Evolutionary conservation across 2,113 vertebrate genomes (phyloP), one percentile per base, ranked within the genome.

Genomic region (Rhea americana): DNA sequence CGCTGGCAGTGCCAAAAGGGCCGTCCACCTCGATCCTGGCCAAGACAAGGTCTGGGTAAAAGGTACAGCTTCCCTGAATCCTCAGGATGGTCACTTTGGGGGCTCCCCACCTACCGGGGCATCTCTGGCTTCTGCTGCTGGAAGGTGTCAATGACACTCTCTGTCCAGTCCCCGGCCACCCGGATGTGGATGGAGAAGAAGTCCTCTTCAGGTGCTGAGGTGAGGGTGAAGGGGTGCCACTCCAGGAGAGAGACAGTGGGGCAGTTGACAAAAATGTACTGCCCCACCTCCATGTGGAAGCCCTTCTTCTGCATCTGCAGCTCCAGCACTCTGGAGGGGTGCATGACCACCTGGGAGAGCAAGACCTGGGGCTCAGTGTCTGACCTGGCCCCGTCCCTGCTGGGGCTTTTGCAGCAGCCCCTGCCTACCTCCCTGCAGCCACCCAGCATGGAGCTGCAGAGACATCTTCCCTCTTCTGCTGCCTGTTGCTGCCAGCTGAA

Each of bases 161-260:
- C 97, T 0, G 99, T 99, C 99, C 99, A 99, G 97, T 99, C 98
- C 0, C 99, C 99, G 0, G 96, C 98, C 0, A 86, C 98, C 76
- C 98, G 97, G 94, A 99, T 96, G 94, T 99, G 99, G 91, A 99
- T 85, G 73, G 98, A 98, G 94, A 99, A 98, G 96, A 97, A 99
- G 41, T 99, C 98, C 95, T 99, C 98, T 95, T 99, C 99, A 0
- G 99, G 99, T 0, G 98, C 98, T 0, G 99, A 99, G 83, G 99
- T 99, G 97, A 99, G 98, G 91, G 99, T 99, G 97, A 99, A 99
- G 14, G 99, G 99, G 73, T 99, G 99, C 99, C 99, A 99, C 95
- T 99, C 99, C 82, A 99, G 96, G 21, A 85, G 86, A 35, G 99
- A 99, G 95, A 99, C 97, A 32, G 95, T 76, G 0, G 98, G 98